Base-by-base conservation (phyloP, 2,888 invertebrate species). In the Pollenia amentaria region DNA sequence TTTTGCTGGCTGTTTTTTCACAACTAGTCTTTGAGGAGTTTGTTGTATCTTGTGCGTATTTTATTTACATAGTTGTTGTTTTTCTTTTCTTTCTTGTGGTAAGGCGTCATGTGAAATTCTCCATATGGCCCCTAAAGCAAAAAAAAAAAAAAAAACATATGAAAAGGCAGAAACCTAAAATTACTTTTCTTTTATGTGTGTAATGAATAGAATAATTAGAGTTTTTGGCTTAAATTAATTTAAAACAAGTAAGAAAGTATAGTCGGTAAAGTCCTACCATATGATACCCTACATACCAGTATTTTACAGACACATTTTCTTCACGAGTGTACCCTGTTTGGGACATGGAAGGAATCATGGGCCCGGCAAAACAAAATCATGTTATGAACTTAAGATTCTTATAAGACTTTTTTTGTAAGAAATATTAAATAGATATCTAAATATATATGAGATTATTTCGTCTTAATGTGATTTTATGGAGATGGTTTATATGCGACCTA, bases 91-190 rank as follows among this genome's bases (percentile, higher is more conserved):
- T 48, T 29, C 60, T 75, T 51, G 48, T 60, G 69, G 11, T 40
- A 55, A 21, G 48, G 91, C 88, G 91, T 88, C 88, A 90, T 88
- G 89, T 90, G 91, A 91, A 88, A 91, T 90, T 82, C 87, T 88
- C 91, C 91, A 91, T 89, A 91, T 91, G 91, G 88, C 89, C 53
- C 21, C 14, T 38, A 81, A 55, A 21, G 9, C 60, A 16, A 16
- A 11, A 18, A 40, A 44, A 12, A 8, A 29, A 29, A 57, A 3
- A 21, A 48, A 9, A 2, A 29, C 4, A 38, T 29, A 38, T 7
- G 40, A 12, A 40, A 16, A 72, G 18, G 53, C 44, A 46, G 8
- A 64, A 18, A 16, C 51, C 12, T 53, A 3, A 72, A 80, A 53
- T 79, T 18, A 10, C 53, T 40, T 46, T 42, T 60, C 44, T 76